Evolutionary conservation across 2,888 invertebrate species (phyloP).

Genomic region (Fragum fragum): DNA sequence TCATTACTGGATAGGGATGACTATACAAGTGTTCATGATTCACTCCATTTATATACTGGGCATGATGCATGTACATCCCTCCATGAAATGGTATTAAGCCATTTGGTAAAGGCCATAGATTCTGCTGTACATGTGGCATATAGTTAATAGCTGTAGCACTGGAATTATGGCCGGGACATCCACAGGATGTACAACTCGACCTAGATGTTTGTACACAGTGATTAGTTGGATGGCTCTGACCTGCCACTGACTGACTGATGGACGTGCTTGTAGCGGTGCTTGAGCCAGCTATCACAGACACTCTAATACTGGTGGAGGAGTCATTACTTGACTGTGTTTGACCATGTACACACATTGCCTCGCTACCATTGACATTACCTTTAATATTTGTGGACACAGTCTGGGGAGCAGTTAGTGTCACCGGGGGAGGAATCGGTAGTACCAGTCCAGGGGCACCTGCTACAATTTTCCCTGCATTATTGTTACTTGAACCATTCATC

Average conservation of each 20-base stretch:
- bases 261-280: constrained; percentile 42
- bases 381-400: neutral
- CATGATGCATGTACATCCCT: constrained; percentile 52
- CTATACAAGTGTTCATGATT: constrained; percentile 47
- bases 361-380: constrained; percentile 1
- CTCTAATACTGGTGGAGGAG: constrained; percentile 3
- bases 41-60: constrained; percentile 54
- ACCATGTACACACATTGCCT: neutral
- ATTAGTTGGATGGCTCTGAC: constrained; percentile 40
- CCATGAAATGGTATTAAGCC: constrained; percentile 67
- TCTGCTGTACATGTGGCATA: constrained; percentile 67
- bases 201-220: constrained; percentile 22
- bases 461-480: constrained; percentile 42
- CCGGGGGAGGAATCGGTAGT: constrained; percentile 30
- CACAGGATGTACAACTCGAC: constrained; percentile 68
- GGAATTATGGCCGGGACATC: constrained; percentile 66
- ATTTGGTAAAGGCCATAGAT: constrained; percentile 67
- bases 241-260: constrained; percentile 39
- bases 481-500: constrained; percentile 43
- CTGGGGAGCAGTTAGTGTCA: constrained; percentile 15
- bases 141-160: constrained; percentile 45
- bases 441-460: constrained; percentile 40
- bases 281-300: constrained; percentile 34
- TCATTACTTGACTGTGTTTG: constrained; percentile 18
- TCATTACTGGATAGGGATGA: constrained; percentile 40